Conservation (phyloP, 2,113 vertebrate genomes). For the Burhinus bistriatus region DNA sequence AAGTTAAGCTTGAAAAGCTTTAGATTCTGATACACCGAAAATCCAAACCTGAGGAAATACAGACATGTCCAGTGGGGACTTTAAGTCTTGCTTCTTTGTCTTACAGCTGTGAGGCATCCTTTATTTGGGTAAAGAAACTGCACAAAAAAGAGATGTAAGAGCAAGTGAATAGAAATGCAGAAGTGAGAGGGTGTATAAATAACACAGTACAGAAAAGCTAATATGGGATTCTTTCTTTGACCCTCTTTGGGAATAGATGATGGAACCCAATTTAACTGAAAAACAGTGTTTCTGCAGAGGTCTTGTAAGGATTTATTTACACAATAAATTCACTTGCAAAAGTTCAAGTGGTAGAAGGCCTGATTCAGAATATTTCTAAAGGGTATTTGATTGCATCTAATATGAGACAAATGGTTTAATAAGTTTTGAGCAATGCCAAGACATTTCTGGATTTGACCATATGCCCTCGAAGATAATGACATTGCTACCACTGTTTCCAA, state of each 20-base stretch:
- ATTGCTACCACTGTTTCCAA: background rate
- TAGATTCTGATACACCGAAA: background rate
- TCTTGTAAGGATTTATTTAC: conserved; percentile 8
- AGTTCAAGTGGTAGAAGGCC: background rate
- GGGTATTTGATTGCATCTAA: background rate
- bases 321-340: background rate
- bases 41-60: background rate
- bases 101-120: background rate
- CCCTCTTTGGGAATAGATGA: background rate
- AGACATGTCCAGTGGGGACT: background rate
- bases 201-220: background rate
- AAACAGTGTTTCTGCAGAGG: background rate
- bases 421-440: background rate
- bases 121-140: background rate
- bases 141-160: background rate
- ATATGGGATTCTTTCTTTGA: background rate
- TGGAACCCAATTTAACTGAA: background rate
- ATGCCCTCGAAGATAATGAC: background rate
- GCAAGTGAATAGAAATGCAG: background rate
- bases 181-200: background rate
- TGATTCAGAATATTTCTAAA: background rate
- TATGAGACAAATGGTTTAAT: conserved; percentile 27
- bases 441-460: background rate
- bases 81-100: background rate
- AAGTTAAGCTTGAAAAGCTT: background rate